phyloP scores from a whole-genome alignment of 1,140 invertebrate genomes.

The Penaeus chinensis region DNA sequence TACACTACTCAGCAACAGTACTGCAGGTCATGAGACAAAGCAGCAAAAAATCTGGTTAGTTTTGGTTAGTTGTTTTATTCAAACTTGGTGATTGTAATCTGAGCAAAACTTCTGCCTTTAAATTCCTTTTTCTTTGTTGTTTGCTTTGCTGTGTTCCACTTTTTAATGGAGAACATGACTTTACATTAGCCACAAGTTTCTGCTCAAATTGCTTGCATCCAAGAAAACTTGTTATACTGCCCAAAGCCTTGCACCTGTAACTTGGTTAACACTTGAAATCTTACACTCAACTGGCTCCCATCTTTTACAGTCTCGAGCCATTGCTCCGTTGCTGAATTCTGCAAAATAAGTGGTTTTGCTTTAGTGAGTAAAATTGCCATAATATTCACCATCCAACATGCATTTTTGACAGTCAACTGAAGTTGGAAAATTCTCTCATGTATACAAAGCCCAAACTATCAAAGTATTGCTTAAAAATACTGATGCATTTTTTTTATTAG shows the following conservation, averaged over 20 bases:
- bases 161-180: not conserved
- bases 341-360: slow-evolving; percentile 37
- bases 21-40: too few species aligned
- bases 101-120: too few species aligned
- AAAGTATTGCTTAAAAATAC: too few species aligned
- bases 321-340: slow-evolving; percentile 47
- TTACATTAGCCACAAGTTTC: not conserved
- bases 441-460: too few species aligned
- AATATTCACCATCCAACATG: not conserved
- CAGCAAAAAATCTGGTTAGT: too few species aligned
- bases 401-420: not conserved
- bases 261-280: slow-evolving; percentile 22
- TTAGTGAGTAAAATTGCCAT: not conserved
- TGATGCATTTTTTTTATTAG: too few species aligned
- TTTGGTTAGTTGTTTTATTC: too few species aligned
- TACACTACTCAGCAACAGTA: too few species aligned
- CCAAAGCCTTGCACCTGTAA: slow-evolving; percentile 50
- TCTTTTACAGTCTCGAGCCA: slow-evolving; percentile 41
- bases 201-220: not conserved
- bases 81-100: too few species aligned
- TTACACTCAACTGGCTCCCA: slow-evolving; percentile 50
- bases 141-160: too few species aligned
- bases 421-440: not conserved
- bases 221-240: not conserved
- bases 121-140: too few species aligned